phyloP scores from a whole-genome alignment of 1,140 invertebrate species.

The Pseudomyrmex sp. region DNA sequence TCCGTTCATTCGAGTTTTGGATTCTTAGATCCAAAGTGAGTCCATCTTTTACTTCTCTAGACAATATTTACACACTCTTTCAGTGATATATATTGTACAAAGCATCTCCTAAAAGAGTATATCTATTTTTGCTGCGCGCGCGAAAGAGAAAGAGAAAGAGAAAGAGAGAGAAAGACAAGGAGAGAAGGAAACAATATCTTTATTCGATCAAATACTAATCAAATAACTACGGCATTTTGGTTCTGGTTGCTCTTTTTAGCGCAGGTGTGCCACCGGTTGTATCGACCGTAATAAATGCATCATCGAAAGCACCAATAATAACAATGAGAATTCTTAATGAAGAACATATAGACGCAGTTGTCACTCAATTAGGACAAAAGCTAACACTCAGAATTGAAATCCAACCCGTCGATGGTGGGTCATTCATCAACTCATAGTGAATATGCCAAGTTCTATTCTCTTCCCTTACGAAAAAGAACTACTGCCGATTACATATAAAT shows the following conservation, averaged over 20 bases:
- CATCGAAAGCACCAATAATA: constrained; percentile 73
- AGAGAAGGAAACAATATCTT: too few relatives aligned
- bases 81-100: too few relatives aligned
- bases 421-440: too few relatives aligned
- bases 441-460: too few relatives aligned
- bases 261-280: constrained; percentile 79
- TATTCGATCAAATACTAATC: too few relatives aligned
- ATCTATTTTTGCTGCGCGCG: too few relatives aligned
- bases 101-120: too few relatives aligned
- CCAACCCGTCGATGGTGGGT: constrained; percentile 80
- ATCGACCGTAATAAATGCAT: constrained; percentile 77
- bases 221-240: constrained; percentile 16
- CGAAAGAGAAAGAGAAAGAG: too few relatives aligned
- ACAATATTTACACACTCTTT: too few relatives aligned
- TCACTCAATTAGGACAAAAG: constrained; percentile 83
- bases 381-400: constrained; percentile 83
- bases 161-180: too few relatives aligned
- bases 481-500: too few relatives aligned
- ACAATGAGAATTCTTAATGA: constrained; percentile 80
- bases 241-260: constrained; percentile 67
- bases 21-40: constrained; percentile 82
- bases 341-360: constrained; percentile 70
- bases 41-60: constrained; percentile 13
- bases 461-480: too few relatives aligned
- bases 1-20: constrained; percentile 80